Base-by-base conservation (phyloP, 2,113 vertebrate genomes). In the Bambusicola thoracicus region DNA sequence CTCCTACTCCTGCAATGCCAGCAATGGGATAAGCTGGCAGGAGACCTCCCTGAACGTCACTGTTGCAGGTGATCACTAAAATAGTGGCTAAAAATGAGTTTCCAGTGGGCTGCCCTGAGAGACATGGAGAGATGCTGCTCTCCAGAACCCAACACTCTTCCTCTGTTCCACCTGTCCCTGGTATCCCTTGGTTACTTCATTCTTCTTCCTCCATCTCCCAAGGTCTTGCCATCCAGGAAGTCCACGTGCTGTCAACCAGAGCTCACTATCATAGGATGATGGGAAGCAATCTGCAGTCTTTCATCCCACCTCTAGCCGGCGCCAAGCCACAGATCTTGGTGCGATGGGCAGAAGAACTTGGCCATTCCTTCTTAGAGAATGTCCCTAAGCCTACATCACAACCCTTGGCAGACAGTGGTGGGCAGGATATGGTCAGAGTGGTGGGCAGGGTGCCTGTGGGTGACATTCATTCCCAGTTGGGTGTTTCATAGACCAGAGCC, bases 1-100 rank as follows among this genome's bases (percentile, higher is more conserved):
- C 63, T 95, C 58, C 93, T 95, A 96, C 8, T 91, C 94, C 92
- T 96, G 96, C 94, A 96, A 95, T 0, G 93, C 79, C 82, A 96
- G 96, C 87, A 91, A 96, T 1, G 2, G 8, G 9, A 59, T 95
- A 11, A 93, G 96, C 90, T 96, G 96, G 94, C 20, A 63, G 2
- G 94, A 96, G 65, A 22, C 36, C 55, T 91, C 90, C 27, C 49
- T 96, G 67, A n/a, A 94, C 0, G 0, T 96, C 92, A 51, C 85
- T 1, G 0, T 96, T 1, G 59, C 84, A 96, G 95, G 96, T 95
- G 81, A 79, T 41, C 5, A 20, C 12, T 30, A 40, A 63, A 29
- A 19, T 16, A 18, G 25, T 21, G 12, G 46, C 18, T 38, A 36
- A 38, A 29, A 27, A 19, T 27, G 34, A 7, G 18, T 34, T 70